Percentiles rank a stretch among this genome's conserved stretches.
Evolutionary conservation across 2,113 vertebrate species (phyloP).

Genomic region (Felis chaus): DNA sequence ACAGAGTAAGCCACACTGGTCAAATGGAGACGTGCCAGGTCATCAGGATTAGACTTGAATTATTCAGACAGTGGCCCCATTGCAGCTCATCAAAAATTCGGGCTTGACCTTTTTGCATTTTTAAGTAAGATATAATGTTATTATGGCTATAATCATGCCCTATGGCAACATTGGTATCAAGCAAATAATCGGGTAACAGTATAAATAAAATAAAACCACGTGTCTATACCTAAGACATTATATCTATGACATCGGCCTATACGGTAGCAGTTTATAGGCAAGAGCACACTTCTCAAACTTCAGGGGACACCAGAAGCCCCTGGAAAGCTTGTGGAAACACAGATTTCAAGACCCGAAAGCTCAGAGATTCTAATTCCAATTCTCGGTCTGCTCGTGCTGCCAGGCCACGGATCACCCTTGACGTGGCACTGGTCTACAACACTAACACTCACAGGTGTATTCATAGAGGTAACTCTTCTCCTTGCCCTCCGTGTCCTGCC

Average conservation of each 20-base stretch:
- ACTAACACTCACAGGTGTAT: neutral
- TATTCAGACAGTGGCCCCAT: neutral
- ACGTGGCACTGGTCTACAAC: neutral
- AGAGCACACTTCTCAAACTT: neutral
- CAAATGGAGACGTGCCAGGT: neutral
- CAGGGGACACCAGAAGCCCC: neutral
- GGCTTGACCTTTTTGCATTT: neutral
- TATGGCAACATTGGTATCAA: neutral
- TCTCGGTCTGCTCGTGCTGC: neutral
- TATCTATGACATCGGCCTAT: neutral
- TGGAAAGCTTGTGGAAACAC: neutral
- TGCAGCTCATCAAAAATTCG: neutral
- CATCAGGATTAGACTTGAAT: neutral
- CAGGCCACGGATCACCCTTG: fast-evolving
- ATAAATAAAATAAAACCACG: neutral
- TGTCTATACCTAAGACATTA: neutral
- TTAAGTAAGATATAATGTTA: neutral
- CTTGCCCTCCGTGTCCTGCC: neutral
- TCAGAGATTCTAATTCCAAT: neutral
- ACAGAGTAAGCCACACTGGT: neutral
- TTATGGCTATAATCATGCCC: neutral
- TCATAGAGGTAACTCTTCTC: neutral
- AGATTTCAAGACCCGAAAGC: neutral
- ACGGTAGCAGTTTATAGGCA: neutral
- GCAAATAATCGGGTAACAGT: neutral